phyloP scores from a whole-genome alignment of 2,888 invertebrate genomes.

The Rhogogaster chlorosoma region DNA sequence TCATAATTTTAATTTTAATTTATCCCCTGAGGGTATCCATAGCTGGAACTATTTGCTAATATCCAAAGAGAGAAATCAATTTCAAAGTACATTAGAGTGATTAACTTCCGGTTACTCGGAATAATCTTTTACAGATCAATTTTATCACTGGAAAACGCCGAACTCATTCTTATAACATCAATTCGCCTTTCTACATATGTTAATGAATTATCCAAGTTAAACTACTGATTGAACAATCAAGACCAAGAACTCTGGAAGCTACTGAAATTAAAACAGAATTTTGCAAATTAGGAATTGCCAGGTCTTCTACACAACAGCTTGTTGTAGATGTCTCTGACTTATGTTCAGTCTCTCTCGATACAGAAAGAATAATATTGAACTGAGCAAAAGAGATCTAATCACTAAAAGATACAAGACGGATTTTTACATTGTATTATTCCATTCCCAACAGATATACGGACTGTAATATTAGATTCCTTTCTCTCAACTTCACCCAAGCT shows the following conservation, averaged over 20 bases:
- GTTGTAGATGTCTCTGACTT: background rate
- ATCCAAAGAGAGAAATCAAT: background rate
- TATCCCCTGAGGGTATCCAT: background rate
- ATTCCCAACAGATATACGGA: background rate
- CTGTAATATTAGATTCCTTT: background rate
- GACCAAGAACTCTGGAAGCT: background rate
- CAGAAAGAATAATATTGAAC: background rate
- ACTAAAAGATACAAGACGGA: background rate
- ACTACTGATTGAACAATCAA: background rate
- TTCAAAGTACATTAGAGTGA: background rate
- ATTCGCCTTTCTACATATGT: background rate
- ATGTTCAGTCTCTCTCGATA: background rate
- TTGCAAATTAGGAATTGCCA: background rate
- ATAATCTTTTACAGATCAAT: background rate
- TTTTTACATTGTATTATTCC: background rate
- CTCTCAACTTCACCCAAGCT: conserved; percentile 16
- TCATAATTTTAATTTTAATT: conserved; percentile 52
- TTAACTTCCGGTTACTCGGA: background rate
- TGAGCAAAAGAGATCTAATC: background rate
- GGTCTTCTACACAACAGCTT: background rate
- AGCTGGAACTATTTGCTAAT: background rate
- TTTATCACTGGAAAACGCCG: background rate
- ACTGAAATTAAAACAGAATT: background rate
- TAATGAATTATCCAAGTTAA: background rate
- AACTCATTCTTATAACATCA: background rate